Base-by-base conservation (phyloP, 2,113 vertebrate species). In the Porphyrio hochstetteri region DNA sequence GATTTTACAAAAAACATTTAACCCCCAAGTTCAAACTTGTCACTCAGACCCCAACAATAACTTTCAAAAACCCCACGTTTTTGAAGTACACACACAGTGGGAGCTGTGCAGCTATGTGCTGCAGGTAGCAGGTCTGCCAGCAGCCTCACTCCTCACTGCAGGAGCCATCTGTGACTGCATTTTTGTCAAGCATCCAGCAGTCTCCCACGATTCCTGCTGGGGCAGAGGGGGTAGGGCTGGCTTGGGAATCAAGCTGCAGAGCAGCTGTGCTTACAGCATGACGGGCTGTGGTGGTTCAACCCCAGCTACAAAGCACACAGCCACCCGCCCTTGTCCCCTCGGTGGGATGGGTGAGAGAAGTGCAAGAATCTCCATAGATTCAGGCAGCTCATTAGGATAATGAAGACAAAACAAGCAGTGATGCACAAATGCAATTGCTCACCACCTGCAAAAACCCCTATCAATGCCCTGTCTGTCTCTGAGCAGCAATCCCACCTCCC, bases 101-200 rank as follows among this genome's bases (percentile, higher is more conserved):
- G 59, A 72, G 53, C n/a, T 52, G 8, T 1, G 5, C 1, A 2
- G 8, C 46, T 46, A 10, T 0, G 0, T 20, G 38, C 59, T 48
- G 59, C 33, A 42, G 72, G 21, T 59, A 55, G 53, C 46, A 20
- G 64, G 38, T 7, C 31, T 70, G n/a, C 44, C 6, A 17, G 46
- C 11, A 36, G 55, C 18, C 46, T 21, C 31, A 3, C 42, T 40
- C 7, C 40, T 50, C 17, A 10, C 5, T 16, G 46, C 44, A 53
- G 31, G 4, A 53, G 27, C 18, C 46, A 36, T 1, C 31, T 23
- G 29, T 64, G 29, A 9, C 23, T 33, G 4, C 10, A 1, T 8
- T 36, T 52, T 9, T 36, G 44, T 16, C 28, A 11, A 28, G 57
- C 1, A 1, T 5, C 71, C 55, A 44, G 38, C 29, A 13, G 74